These are phyloP conservation scores for Alsophila aescularia DNA, from an alignment of 2,888 invertebrate species.

Conservation along the genomic window DNA sequence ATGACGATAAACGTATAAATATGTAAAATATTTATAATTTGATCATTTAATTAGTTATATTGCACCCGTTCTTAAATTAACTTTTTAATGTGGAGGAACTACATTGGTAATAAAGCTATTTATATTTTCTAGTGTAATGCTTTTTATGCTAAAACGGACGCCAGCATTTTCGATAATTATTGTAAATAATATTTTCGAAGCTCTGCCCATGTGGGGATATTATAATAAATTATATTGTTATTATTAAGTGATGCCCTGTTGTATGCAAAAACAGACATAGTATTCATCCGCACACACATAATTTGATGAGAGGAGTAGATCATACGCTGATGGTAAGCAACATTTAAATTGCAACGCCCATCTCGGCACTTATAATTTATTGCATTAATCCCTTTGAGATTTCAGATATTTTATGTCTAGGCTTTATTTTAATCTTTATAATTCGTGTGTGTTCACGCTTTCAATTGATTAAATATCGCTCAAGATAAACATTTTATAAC, in stretches of 20 bases:
- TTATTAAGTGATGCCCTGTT: conserved; percentile 18
- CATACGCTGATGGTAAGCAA: too few species aligned
- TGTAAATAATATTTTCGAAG: conserved; percentile 31
- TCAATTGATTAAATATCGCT: too few species aligned
- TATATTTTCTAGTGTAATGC: conserved; percentile 28
- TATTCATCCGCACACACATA: too few species aligned
- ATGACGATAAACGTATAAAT: conserved; percentile 41
- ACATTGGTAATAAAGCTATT: conserved; percentile 38
- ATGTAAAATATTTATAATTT: conserved; percentile 43
- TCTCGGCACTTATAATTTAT: too few species aligned
- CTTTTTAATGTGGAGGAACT: conserved; percentile 37
- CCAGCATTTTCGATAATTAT: conserved; percentile 36
- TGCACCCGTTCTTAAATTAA: conserved; percentile 38
- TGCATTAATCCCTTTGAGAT: too few species aligned
- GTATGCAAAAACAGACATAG: background rate
- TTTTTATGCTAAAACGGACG: conserved; percentile 32
- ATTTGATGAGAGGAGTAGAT: too few species aligned
- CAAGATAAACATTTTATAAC: conserved; percentile 1
- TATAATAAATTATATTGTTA: conserved; percentile 21
- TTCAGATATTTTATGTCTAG: too few species aligned
- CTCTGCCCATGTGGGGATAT: conserved; percentile 29
- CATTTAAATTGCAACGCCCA: too few species aligned
- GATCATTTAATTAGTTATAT: conserved; percentile 32
- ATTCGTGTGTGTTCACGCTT: too few species aligned
- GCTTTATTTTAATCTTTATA: too few species aligned